Evolutionary conservation across 2,888 invertebrate species (phyloP).

Genomic region (Conops quadrifasciatus): DNA sequence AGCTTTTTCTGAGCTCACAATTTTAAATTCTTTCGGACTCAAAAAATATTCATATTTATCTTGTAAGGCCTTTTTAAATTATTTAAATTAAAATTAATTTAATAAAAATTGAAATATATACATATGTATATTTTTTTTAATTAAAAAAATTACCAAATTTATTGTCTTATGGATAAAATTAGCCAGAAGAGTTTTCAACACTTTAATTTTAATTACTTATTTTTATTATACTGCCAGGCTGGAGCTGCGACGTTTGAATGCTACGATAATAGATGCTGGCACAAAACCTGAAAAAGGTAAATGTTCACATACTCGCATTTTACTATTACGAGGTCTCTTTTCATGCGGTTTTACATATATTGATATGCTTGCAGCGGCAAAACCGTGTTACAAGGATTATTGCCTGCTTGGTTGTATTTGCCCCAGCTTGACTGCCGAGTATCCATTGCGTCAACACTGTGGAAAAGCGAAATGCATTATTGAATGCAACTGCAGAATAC

Average conservation of each 20-base stretch:
- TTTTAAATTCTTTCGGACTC: too few species aligned
- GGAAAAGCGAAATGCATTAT: slow-evolving; percentile 67
- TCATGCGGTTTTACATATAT: not conserved
- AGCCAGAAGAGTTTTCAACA: too few species aligned
- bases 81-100: too few species aligned
- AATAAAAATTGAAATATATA: too few species aligned
- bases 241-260: slow-evolving; percentile 73
- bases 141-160: too few species aligned
- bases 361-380: slow-evolving; percentile 46
- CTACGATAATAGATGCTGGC: slow-evolving; percentile 71
- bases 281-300: slow-evolving; percentile 55
- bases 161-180: too few species aligned
- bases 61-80: too few species aligned
- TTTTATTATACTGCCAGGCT: too few species aligned
- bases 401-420: slow-evolving; percentile 77
- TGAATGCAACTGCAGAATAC: slow-evolving; percentile 65
- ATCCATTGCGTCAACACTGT: slow-evolving; percentile 70
- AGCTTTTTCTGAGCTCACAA: too few species aligned
- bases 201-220: too few species aligned
- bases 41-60: too few species aligned
- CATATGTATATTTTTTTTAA: too few species aligned
- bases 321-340: not conserved
- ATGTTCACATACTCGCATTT: not conserved
- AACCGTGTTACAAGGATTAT: slow-evolving; percentile 67
- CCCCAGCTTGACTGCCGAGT: slow-evolving; percentile 67